These are phyloP conservation scores for Macrotis lagotis DNA, from an alignment of 2,113 vertebrate genomes.

Conservation along the genomic window DNA sequence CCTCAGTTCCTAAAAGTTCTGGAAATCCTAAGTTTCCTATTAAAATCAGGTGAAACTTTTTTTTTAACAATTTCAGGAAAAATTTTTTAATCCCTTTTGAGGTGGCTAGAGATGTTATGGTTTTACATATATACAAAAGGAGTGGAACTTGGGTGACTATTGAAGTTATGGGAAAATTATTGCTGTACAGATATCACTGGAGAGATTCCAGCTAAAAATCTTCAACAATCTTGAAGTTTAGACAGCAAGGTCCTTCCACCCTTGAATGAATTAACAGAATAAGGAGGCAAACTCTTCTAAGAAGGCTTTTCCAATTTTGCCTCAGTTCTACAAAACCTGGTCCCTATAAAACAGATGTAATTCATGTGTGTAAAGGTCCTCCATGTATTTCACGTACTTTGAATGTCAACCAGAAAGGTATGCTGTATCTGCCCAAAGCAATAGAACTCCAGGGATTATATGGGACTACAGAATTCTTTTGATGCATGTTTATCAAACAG, in stretches of 20 bases:
- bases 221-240: background rate
- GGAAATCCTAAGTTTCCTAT: background rate
- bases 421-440: constrained; percentile 13
- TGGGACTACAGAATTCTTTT: constrained; percentile 20
- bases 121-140: too few relatives aligned
- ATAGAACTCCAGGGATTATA: background rate
- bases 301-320: background rate
- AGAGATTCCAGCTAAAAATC: background rate
- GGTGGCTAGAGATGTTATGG: background rate
- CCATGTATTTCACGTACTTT: constrained; percentile 11
- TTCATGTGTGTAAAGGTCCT: background rate
- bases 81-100: background rate
- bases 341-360: constrained; percentile 36
- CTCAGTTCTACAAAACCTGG: constrained; percentile 15
- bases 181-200: background rate
- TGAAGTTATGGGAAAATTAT: background rate
- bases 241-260: constrained; percentile 34
- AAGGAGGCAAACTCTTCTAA: constrained; percentile 30
- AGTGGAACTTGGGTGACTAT: background rate
- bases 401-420: background rate
- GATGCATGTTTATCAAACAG: constrained; percentile 28
- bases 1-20: too few relatives aligned
- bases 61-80: background rate
- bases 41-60: constrained; percentile 3
- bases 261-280: background rate